A percentile compares a stretch with the other conserved stretches of the same genome.
Evolutionary conservation across 2,888 invertebrate genomes (phyloP).

Genomic region (Cataglyphis altisquamis): DNA sequence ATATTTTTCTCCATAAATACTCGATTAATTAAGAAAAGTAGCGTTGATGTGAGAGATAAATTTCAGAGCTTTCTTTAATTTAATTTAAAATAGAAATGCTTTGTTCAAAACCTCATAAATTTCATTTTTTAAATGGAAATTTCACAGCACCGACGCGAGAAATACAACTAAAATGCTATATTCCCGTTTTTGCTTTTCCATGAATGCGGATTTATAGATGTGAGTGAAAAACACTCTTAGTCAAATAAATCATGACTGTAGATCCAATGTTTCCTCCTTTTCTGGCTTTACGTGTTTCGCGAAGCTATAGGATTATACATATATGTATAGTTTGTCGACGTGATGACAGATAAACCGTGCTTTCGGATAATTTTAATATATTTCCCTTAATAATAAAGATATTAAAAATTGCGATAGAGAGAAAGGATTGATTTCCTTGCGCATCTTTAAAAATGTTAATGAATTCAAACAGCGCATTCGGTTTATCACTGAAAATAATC

Average conservation of each 20-base stretch:
- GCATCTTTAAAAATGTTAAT: background rate
- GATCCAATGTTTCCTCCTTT: conserved; percentile 26
- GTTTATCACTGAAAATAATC: background rate
- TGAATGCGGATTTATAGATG: conserved; percentile 18
- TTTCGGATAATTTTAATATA: conserved; percentile 17
- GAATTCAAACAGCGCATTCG: background rate
- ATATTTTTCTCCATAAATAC: background rate
- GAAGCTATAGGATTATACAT: background rate
- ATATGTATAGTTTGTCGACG: background rate
- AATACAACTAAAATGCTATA: conserved; percentile 3
- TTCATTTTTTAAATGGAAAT: background rate
- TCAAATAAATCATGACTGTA: conserved; percentile 8
- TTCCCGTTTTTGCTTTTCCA: conserved; percentile 1
- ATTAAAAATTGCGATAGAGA: background rate
- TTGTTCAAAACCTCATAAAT: background rate
- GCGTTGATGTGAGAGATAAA: background rate
- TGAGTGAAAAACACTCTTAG: conserved; percentile 28
- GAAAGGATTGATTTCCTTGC: background rate
- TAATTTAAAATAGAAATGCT: background rate
- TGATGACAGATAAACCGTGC: conserved; percentile 5
- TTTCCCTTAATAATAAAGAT: conserved; percentile 1
- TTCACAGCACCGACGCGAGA: background rate
- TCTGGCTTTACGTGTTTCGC: conserved; percentile 9
- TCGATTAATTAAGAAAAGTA: background rate
- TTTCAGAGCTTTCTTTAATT: conserved; percentile 2